phyloP scores from a whole-genome alignment of 2,888 invertebrate genomes.

The Eugnorisma glareosa region DNA sequence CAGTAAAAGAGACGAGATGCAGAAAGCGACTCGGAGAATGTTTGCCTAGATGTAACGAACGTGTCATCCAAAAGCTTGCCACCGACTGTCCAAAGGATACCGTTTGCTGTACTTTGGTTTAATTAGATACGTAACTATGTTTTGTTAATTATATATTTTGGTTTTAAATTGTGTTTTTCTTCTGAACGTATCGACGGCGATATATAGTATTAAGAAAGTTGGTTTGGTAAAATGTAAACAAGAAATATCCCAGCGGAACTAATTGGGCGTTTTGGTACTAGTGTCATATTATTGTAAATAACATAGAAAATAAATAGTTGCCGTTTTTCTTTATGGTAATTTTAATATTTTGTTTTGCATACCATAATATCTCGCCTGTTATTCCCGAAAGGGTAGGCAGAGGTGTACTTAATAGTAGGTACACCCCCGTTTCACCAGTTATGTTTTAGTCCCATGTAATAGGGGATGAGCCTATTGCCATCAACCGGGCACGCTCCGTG shows the following conservation, averaged over 20 bases:
- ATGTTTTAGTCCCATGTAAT: too few species aligned
- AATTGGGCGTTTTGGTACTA: too few species aligned
- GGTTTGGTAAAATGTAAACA: background rate
- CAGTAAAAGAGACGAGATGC: conserved; percentile 79
- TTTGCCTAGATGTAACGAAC: conserved; percentile 10
- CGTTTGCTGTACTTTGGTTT: conserved; percentile 73
- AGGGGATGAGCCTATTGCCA: too few species aligned
- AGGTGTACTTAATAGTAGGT: too few species aligned
- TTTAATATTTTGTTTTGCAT: background rate
- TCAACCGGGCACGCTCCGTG: too few species aligned
- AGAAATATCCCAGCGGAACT: background rate
- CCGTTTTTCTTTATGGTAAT: too few species aligned
- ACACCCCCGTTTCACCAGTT: too few species aligned
- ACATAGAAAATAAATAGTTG: background rate
- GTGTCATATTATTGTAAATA: too few species aligned
- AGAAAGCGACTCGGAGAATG: conserved; percentile 70
- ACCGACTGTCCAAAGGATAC: conserved; percentile 68
- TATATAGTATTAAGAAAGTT: background rate
- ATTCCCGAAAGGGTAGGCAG: background rate
- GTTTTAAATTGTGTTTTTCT: background rate
- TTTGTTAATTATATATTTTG: background rate
- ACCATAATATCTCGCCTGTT: background rate
- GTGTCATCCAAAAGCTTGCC: conserved; percentile 51
- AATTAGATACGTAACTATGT: background rate
- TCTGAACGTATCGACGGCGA: background rate